Evolutionary conservation across 2,113 vertebrate genomes (phyloP).

Genomic region (Hippocampus abdominalis): DNA sequence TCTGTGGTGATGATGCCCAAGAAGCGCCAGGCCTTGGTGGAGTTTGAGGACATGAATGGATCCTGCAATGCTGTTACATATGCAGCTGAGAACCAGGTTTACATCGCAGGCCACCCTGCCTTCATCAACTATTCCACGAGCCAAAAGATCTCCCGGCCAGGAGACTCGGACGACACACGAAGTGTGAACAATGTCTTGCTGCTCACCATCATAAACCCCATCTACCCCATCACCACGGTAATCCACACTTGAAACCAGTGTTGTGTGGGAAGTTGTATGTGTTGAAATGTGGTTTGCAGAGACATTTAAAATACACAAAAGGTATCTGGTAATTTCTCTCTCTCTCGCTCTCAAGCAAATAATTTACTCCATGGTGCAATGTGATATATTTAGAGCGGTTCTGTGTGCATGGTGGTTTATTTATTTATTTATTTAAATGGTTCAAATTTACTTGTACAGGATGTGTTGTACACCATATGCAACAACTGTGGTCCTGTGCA

Average conservation of each 20-base stretch:
- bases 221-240: constrained; percentile 88
- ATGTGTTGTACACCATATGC: constrained; percentile 93
- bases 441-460: constrained; percentile 66
- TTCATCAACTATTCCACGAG: constrained; percentile 97
- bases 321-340: not conserved
- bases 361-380: too few species aligned
- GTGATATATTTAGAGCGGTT: too few species aligned
- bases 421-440: not conserved
- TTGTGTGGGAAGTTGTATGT: not conserved
- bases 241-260: constrained; percentile 4
- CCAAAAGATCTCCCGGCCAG: constrained; percentile 92
- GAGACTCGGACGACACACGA: constrained; percentile 82
- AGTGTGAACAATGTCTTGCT: constrained; percentile 91
- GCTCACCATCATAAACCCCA: constrained; percentile 91
- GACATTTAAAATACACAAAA: not conserved
- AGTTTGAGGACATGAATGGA: constrained; percentile 88
- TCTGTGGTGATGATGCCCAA: constrained; percentile 97
- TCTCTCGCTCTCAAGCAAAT: too few species aligned
- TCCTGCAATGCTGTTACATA: constrained; percentile 91
- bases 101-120: constrained; percentile 87
- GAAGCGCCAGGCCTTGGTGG: constrained; percentile 90
- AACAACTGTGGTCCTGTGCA: constrained; percentile 94
- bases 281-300: not conserved
- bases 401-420: too few species aligned
- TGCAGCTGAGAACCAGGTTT: constrained; percentile 91